Conservation (phyloP, 2,797 vertebrate genomes). For the Muraenolepis orangiensis region DNA sequence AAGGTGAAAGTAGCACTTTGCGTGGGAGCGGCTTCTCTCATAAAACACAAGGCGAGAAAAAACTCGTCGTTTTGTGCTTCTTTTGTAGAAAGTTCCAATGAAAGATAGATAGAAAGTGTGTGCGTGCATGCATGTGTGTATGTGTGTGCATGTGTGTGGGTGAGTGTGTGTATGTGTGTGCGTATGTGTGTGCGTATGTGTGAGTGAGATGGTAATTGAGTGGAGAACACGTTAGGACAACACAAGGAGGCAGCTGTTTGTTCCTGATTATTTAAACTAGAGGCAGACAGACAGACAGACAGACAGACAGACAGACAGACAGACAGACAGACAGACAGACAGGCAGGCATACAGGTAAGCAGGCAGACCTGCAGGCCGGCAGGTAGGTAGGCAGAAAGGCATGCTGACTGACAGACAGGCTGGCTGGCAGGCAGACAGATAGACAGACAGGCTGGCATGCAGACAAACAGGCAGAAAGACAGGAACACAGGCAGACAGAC, state of each 20-base stretch:
- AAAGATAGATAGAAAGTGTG: neutral
- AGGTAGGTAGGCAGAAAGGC: neutral
- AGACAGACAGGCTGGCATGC: neutral
- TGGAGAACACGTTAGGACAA: neutral
- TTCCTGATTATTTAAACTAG: neutral
- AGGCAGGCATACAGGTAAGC: neutral
- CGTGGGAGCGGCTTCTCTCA: neutral
- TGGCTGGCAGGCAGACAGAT: neutral
- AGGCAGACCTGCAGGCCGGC: neutral
- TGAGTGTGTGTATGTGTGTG: neutral
- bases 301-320: neutral
- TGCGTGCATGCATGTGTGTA: neutral
- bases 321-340: too few relatives aligned
- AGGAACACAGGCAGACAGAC: neutral
- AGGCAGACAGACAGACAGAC: neutral
- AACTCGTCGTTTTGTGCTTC: neutral
- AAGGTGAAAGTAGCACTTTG: neutral
- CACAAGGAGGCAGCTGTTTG: neutral
- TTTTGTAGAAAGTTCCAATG: neutral
- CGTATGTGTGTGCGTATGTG: neutral
- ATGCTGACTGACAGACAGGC: neutral
- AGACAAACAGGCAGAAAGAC: neutral
- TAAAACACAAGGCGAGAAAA: neutral
- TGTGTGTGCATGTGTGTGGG: neutral
- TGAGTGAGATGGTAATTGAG: neutral